Base-by-base conservation (phyloP, 1,140 invertebrate species). In the Eurosta solidaginis region DNA sequence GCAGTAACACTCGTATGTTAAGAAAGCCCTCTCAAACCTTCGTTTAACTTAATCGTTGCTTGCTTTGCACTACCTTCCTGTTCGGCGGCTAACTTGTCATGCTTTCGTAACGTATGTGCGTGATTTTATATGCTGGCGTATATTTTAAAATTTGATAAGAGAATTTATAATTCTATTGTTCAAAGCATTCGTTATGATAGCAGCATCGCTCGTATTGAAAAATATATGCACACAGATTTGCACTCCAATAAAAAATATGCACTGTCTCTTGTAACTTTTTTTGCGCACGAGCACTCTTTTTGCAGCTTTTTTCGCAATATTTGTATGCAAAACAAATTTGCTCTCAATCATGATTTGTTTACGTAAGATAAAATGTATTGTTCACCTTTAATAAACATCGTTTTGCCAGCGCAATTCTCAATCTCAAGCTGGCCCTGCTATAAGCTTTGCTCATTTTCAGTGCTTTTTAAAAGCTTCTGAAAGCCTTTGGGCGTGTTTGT, bases 401-500 rank as follows among this genome's bases (percentile, higher is more conserved):
- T n/a, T n/a, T n/a, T n/a, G n/a, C n/a, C n/a, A n/a, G n/a, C n/a
- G n/a, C n/a, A n/a, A n/a, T n/a, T 54, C 50, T 54, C 50, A 20
- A 27, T 25, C 27, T 25, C 29, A 25, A 2, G 10, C 25, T 52
- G 22, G 49, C 49, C 49, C 25, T 52, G 49, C 20, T 20, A 6
- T 6, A 52, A 7, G n/a, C n/a, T 17, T 52, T 25, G 20, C 49
- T 10, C 7, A 7, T 40, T 68, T 68, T 68, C 54, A 29, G 17
- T 59, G 29, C 17, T 12, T 68, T 40, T 42, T 36, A 29, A 68
- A 40, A 17, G 40, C 36, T 40, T 29, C n/a, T n/a, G 40, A 40
- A 40, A 68, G 33, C 29, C 59, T 68, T 68, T 68, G 59, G 59
- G 59, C 59, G 59, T 68, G 59, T 68, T 68, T 68, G 59, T 22